Percentiles rank a stretch among this genome's conserved stretches.
phyloP scores from a whole-genome alignment of 2,888 invertebrate genomes.

The Cerastis leucographa region DNA sequence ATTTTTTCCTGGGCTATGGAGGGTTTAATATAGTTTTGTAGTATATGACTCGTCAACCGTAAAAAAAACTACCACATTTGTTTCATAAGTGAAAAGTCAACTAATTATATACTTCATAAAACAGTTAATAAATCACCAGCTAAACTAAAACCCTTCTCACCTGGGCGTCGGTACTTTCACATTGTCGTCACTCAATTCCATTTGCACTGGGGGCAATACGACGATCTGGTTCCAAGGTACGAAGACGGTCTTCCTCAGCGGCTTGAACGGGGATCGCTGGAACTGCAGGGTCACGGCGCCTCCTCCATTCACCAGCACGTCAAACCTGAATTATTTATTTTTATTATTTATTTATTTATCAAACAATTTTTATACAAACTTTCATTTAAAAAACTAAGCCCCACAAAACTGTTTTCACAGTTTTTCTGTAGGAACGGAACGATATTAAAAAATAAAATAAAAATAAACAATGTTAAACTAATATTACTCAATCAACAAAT shows the following conservation, averaged over 20 bases:
- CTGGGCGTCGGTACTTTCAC: conserved; percentile 89
- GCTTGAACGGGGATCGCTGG: conserved; percentile 98
- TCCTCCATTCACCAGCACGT: conserved; percentile 99
- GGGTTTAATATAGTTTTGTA: background rate
- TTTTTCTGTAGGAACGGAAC: too few relatives aligned
- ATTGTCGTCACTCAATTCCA: conserved; percentile 95
- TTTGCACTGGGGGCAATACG: conserved; percentile 96
- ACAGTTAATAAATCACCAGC: background rate
- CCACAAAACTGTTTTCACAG: too few relatives aligned
- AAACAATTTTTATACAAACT: too few relatives aligned
- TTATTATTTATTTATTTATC: too few relatives aligned
- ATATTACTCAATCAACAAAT: too few relatives aligned
- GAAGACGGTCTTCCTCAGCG: conserved; percentile 96
- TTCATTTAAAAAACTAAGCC: too few relatives aligned
- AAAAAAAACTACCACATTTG: background rate
- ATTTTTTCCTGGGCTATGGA: background rate
- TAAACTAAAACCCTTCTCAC: conserved; percentile 69
- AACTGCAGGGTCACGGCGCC: conserved; percentile 99
- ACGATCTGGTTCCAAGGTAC: conserved; percentile 99
- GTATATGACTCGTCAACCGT: background rate
- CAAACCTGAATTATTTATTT: conserved; percentile 99
- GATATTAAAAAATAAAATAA: too few relatives aligned
- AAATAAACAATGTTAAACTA: too few relatives aligned
- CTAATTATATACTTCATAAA: background rate
- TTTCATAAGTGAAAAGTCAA: background rate